Evolutionary conservation across 1,140 invertebrate species (phyloP).

Genomic region (Saccostrea echinata): DNA sequence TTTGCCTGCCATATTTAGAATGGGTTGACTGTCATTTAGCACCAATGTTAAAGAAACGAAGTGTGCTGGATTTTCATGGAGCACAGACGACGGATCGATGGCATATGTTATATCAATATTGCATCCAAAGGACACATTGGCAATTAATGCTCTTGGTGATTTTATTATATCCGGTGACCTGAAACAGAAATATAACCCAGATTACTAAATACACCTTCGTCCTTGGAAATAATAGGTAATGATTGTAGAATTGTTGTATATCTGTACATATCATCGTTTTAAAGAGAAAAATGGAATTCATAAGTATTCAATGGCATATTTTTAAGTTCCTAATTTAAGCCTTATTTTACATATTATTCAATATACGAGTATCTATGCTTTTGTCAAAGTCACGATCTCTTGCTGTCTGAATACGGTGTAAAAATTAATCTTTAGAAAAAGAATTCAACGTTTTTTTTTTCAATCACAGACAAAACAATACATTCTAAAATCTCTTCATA

Average conservation of each 20-base stretch:
- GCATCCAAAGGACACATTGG: neutral
- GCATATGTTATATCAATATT: neutral
- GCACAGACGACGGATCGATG: neutral
- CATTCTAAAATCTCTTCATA: too few relatives aligned
- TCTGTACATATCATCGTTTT: neutral
- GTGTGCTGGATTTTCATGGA: neutral
- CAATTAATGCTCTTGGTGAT: neutral
- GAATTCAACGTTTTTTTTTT: too few relatives aligned
- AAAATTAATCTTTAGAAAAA: too few relatives aligned
- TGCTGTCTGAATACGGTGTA: too few relatives aligned
- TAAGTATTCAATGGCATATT: too few relatives aligned
- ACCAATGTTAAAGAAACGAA: neutral
- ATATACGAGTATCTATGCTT: too few relatives aligned
- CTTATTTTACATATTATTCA: too few relatives aligned
- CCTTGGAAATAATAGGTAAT: neutral
- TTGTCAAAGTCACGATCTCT: too few relatives aligned
- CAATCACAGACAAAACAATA: too few relatives aligned
- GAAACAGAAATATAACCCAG: neutral
- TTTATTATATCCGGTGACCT: neutral
- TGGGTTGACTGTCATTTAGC: neutral
- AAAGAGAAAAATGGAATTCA: neutral
- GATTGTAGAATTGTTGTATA: neutral
- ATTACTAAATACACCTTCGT: neutral
- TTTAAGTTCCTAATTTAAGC: too few relatives aligned
- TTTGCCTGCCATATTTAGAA: neutral